Conservation (phyloP, 1,140 invertebrate species). For the Cydia strobilella region DNA sequence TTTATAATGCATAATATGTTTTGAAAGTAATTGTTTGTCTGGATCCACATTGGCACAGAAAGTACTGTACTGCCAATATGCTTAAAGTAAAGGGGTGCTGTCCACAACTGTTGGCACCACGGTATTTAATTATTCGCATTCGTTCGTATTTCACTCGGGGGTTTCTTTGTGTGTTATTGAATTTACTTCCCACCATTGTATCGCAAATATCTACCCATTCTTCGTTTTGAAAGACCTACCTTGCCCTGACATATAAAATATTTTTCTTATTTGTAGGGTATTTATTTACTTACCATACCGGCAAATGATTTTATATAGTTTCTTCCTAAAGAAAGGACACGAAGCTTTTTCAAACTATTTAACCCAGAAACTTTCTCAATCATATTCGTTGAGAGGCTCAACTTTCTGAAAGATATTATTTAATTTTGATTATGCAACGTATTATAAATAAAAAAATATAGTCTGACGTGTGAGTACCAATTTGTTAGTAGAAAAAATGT, state of each 20-base stretch:
- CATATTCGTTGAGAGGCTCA: constrained; percentile 95
- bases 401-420: constrained; percentile 81
- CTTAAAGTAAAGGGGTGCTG: too few relatives aligned
- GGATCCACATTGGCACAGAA: constrained; percentile 18
- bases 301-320: constrained; percentile 95
- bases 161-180: too few relatives aligned
- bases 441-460: too few relatives aligned
- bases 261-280: not conserved
- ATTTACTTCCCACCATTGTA: too few relatives aligned
- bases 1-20: not conserved
- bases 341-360: constrained; percentile 89
- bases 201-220: too few relatives aligned
- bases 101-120: too few relatives aligned
- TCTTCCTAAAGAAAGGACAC: constrained; percentile 91
- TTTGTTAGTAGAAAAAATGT: too few relatives aligned
- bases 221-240: too few relatives aligned
- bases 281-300: constrained; percentile 83
- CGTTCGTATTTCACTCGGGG: too few relatives aligned
- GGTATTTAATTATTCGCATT: too few relatives aligned
- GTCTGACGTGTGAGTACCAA: too few relatives aligned
- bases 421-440: not conserved
- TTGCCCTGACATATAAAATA: too few relatives aligned
- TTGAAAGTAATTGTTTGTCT: not conserved
- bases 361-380: constrained; percentile 93
- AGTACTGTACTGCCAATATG: not conserved